phyloP scores from a whole-genome alignment of 2,888 invertebrate genomes.

The Tenthredo livida region DNA sequence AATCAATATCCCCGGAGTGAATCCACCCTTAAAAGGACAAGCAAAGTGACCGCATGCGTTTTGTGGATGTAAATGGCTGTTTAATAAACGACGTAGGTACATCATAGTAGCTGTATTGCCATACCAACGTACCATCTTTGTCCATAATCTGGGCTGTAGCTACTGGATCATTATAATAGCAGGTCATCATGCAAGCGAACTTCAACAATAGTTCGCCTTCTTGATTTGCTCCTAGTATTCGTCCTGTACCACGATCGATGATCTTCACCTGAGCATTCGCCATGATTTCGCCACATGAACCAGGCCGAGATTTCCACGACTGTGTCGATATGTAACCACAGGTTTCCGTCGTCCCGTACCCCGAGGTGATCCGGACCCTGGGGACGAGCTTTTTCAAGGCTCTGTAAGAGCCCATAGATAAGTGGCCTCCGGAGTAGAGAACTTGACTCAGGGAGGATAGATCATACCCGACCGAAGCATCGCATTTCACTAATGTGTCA shows the following conservation, averaged over 20 bases:
- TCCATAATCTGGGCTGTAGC: constrained; percentile 58
- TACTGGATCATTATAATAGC: not conserved
- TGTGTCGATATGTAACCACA: no score
- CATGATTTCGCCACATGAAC: no score
- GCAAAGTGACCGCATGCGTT: not conserved
- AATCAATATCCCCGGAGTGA: constrained; percentile 72
- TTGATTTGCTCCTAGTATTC: no score
- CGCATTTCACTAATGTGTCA: constrained; percentile 59
- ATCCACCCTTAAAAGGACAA: constrained; percentile 66
- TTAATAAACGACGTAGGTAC: not conserved
- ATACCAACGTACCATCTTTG: constrained; percentile 59
- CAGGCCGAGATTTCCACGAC: no score
- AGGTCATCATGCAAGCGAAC: constrained; percentile 4
- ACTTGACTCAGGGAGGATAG: constrained; percentile 59
- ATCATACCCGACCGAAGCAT: constrained; percentile 57
- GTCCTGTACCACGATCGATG: no score
- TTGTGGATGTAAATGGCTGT: not conserved
- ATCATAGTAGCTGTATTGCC: not conserved
- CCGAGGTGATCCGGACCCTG: no score
- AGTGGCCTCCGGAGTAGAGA: not conserved
- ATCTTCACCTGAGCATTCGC: no score
- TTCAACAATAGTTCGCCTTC: not conserved
- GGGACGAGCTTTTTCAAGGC: no score
- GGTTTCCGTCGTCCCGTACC: no score
- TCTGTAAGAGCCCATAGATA: no score